Evolutionary conservation across 2,113 vertebrate genomes (phyloP), one percentile per base, ranked within the genome.

Genomic region (Salvelinus namaycush): DNA sequence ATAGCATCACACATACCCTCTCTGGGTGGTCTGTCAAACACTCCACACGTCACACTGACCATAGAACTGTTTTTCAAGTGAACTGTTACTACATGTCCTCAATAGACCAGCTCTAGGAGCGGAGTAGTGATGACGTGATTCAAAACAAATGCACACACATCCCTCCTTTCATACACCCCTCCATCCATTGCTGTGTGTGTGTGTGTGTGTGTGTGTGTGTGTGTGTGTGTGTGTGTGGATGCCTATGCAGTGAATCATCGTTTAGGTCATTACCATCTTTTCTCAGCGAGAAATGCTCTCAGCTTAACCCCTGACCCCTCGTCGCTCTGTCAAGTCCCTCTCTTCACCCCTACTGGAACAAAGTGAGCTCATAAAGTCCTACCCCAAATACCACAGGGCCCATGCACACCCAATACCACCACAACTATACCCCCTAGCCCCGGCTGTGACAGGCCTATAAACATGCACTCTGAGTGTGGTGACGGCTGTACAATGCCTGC

Each of bases 221-320:
- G 66, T 16, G 74, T 67, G 54, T 71, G 16, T 59, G 71, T 67
- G 73, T 74, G 34, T 75, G 65, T 82, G 87, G 39, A 93, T 94
- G 87, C 91, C 91, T 92, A 83, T 81, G 89, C 68, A 29, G 87
- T 94, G 92, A 93, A 87, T 94, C 92, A 93, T 79, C 70, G 82
- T 86, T 89, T 66, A 76, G 82, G 89, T 86, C 79, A 86, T 92
- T 92, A 89, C 86, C 90, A 90, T 92, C 84, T 89, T 79, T 87
- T 92, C 81, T 79, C 88, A 76, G 79, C 78, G 84, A 89, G 87
- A 85, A 89, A 89, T 87, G 2, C 88, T 84, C 73, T 84, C 79
- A 85, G 90, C 92, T 93, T 92, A 93, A 93, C 91, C 92, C 57
- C 81, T 87, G 89, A 91, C 89, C 92, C 68, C 83, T 72, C 77